Base-by-base conservation (phyloP, 2,888 invertebrate species). In the Lasioglossum leucozonium region DNA sequence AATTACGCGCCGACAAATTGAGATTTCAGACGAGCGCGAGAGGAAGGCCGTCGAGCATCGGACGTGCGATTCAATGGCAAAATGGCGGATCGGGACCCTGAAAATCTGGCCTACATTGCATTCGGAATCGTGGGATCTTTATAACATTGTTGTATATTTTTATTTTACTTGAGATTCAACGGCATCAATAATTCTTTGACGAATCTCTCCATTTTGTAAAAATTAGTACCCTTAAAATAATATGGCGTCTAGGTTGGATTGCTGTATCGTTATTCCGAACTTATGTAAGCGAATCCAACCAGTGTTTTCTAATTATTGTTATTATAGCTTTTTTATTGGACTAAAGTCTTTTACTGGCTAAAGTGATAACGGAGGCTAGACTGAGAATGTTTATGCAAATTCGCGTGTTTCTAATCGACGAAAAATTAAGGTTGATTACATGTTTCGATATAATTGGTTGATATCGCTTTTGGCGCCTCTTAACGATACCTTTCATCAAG, bases 1-100 rank as follows among this genome's bases (percentile, higher is more conserved):
- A 72, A 79, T 72, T 79, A 71, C 65, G 30, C 74, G 34, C 16
- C 51, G 74, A 3, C 26, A n/a, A 67, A 83, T 85, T 69, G 67
- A 79, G 67, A 85, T 82, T 58, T 79, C 67, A 40, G 26, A 18
- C 11, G 69, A 22, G 58, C 58, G 13, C 10, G n/a, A n/a, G 55
- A n/a, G n/a, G 58, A 58, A 58, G 65, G 65, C 65, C 34, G 65
- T 8, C 18, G 30, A 34, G 18, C 34, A 22, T 18, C 22, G 34
- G 34, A 22, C 8, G 8, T 30, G 34, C 16, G 65, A 34, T 30
- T 26, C 2, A 26, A 65, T 65, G 30, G 34, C 65, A 22, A 67
- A 47, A 80, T 5, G 30, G 44, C 34, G 62, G 34, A 47, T 0
- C 37, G 37, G 55, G 18, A 55, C 47, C 72, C 40, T 34, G 67